phyloP scores from a whole-genome alignment of 64 coral and sea anemone genomes.

The Pocillopora verrucosa region DNA sequence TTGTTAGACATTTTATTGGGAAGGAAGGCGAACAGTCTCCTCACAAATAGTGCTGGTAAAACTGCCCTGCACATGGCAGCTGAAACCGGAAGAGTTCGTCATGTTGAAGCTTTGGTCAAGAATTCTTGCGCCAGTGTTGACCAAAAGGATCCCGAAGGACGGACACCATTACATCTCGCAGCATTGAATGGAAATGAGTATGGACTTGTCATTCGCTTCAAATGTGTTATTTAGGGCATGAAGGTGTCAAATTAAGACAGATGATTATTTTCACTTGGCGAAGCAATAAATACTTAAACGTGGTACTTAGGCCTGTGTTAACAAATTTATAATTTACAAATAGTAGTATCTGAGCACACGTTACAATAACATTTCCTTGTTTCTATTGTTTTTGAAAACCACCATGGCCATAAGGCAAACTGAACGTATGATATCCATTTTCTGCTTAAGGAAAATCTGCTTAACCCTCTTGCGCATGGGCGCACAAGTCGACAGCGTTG shows the following conservation, averaged over 20 bases:
- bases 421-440: not conserved
- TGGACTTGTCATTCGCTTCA: not conserved
- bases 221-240: too few species aligned
- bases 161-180: constrained; percentile 82
- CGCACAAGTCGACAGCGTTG: constrained; percentile 58
- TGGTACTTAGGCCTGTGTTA: too few species aligned
- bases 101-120: constrained; percentile 62
- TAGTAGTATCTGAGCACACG: too few species aligned
- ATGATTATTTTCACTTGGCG: not conserved
- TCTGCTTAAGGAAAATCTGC: constrained; percentile 60
- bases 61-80: constrained; percentile 83
- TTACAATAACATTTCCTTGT: not conserved
- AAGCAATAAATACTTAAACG: too few species aligned
- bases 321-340: too few species aligned
- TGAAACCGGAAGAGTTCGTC: constrained; percentile 36
- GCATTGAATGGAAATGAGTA: constrained; percentile 80
- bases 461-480: constrained; percentile 64
- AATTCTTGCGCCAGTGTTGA: constrained; percentile 35
- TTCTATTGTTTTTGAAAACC: not conserved
- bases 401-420: not conserved
- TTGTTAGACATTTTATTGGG: constrained; percentile 50
- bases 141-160: constrained; percentile 55
- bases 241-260: not conserved
- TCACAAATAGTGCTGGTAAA: constrained; percentile 56
- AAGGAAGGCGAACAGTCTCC: constrained; percentile 53